Percentiles rank a stretch among this genome's conserved stretches.
phyloP scores from a whole-genome alignment of 2,113 vertebrate species.

The Ellobius talpinus region DNA sequence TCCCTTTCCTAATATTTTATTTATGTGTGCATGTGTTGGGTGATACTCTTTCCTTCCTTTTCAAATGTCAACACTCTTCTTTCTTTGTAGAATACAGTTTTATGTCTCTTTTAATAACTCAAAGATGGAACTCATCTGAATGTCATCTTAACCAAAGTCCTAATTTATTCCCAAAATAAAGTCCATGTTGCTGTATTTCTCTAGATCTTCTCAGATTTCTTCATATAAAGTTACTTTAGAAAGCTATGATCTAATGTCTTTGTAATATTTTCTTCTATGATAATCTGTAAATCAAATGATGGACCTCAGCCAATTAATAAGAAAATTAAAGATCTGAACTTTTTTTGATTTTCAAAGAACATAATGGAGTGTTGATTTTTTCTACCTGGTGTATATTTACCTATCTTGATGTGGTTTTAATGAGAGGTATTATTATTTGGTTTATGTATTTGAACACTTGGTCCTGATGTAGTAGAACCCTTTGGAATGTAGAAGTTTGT shows the following conservation, averaged over 20 bases:
- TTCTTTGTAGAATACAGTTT: background rate
- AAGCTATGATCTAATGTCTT: background rate
- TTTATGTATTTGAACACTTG: background rate
- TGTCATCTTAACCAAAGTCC: background rate
- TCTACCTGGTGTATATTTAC: background rate
- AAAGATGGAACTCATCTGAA: background rate
- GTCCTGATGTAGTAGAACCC: background rate
- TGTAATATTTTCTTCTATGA: background rate
- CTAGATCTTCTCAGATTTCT: background rate
- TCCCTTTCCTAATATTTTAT: background rate
- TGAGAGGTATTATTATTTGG: background rate
- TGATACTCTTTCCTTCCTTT: background rate
- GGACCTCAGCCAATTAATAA: background rate
- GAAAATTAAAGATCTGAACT: background rate
- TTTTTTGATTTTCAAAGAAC: background rate
- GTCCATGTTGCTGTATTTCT: background rate
- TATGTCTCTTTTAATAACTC: background rate
- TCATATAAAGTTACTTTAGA: background rate
- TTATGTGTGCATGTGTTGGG: background rate
- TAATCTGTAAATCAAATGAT: background rate
- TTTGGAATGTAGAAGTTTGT: background rate
- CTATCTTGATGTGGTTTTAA: background rate
- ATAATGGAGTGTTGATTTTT: background rate
- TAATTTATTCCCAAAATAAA: background rate
- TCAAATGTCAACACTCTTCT: background rate